Evolutionary conservation across 2,113 vertebrate genomes (phyloP).

Genomic region (Syngnathus floridae): DNA sequence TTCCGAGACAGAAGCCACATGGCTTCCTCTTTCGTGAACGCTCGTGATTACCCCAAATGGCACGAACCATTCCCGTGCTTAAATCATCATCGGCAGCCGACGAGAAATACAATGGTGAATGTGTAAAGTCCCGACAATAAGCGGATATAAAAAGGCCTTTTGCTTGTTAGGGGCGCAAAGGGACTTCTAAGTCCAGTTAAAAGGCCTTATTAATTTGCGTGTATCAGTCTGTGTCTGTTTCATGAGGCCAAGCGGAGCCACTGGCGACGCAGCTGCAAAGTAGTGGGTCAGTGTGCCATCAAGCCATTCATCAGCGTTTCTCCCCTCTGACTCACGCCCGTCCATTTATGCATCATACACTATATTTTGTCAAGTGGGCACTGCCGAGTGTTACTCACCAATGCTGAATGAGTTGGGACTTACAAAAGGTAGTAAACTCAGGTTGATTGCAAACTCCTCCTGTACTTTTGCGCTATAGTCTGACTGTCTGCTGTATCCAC

Average conservation of each 20-base stretch:
- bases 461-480: no score
- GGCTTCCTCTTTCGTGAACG: conserved; percentile 36
- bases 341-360: conserved; percentile 24
- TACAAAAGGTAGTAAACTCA: background rate
- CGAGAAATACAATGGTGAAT: conserved; percentile 10
- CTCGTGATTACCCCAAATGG: conserved; percentile 25
- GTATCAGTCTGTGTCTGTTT: conserved; percentile 28
- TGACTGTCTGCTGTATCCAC: no score
- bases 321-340: conserved; percentile 46
- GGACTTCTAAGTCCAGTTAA: conserved; percentile 2
- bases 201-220: conserved; percentile 16
- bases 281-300: conserved; percentile 77
- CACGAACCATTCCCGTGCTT: conserved; percentile 23
- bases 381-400: background rate
- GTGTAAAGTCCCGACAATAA: background rate
- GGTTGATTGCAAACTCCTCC: background rate
- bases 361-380: conserved; percentile 4
- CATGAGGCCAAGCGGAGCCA: conserved; percentile 55
- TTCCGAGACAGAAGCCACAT: conserved; percentile 19
- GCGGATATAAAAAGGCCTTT: background rate
- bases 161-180: background rate
- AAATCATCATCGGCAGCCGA: background rate
- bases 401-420: conserved; percentile 24
- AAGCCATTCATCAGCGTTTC: conserved; percentile 63
- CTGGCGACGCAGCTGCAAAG: conserved; percentile 59